Percentiles rank a stretch among this genome's conserved stretches.
These are phyloP conservation scores for Synergus itoensis DNA, from an alignment of 2,888 invertebrate species.

Conservation along the genomic window DNA sequence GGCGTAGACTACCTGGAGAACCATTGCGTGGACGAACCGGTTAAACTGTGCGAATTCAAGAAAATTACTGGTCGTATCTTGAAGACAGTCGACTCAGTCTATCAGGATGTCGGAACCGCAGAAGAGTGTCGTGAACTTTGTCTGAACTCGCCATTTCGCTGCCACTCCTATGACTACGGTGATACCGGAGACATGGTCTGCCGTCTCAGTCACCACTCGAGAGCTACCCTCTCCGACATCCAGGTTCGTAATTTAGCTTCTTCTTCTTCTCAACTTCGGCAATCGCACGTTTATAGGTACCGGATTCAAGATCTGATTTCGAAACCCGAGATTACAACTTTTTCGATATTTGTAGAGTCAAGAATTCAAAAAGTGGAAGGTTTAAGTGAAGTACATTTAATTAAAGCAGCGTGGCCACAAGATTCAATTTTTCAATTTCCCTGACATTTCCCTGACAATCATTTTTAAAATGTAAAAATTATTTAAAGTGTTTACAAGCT, in stretches of 20 bases:
- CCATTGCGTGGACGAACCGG: slow-evolving; percentile 96
- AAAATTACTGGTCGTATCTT: slow-evolving; percentile 92
- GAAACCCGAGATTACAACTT: not conserved
- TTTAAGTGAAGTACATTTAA: not conserved
- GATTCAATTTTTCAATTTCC: too few species aligned
- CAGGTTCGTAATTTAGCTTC: slow-evolving; percentile 80
- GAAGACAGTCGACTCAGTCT: slow-evolving; percentile 96
- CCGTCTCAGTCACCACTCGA: slow-evolving; percentile 93
- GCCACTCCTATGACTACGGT: slow-evolving; percentile 96
- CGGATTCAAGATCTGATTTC: slow-evolving; percentile 18
- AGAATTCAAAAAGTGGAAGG: not conserved
- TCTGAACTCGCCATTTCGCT: slow-evolving; percentile 91
- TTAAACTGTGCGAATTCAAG: slow-evolving; percentile 95
- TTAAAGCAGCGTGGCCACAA: too few species aligned
- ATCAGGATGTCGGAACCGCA: slow-evolving; percentile 91
- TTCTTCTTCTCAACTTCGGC: not conserved
- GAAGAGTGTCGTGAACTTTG: slow-evolving; percentile 94
- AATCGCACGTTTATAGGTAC: too few species aligned
- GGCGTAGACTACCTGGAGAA: slow-evolving; percentile 92
- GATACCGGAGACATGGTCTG: slow-evolving; percentile 96
- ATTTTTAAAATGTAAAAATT: too few species aligned
- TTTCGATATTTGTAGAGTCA: not conserved
- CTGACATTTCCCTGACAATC: too few species aligned
- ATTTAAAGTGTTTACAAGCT: too few species aligned
- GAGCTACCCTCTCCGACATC: slow-evolving; percentile 92